Percentiles rank a stretch among this genome's conserved stretches.
These are phyloP conservation scores for Phymorhynchus buccinoides DNA, from an alignment of 1,140 invertebrate species.

Conservation along the genomic window DNA sequence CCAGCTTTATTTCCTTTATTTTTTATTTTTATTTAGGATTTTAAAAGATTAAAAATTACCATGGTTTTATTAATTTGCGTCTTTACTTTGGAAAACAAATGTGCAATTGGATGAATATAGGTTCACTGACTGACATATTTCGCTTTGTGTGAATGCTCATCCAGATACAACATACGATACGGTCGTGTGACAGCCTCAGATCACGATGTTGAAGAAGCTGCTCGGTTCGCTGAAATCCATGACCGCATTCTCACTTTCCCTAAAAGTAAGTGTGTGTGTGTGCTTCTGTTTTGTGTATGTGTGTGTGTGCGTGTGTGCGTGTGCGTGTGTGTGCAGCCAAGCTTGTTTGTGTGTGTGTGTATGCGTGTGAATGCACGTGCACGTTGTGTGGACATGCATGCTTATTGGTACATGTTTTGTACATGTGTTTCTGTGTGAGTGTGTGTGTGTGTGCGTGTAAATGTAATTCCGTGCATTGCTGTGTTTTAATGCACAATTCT, in stretches of 20 bases:
- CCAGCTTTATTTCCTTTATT: no score
- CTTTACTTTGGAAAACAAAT: no score
- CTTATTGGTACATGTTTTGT: neutral
- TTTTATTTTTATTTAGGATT: no score
- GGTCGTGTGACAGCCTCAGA: conserved; percentile 85
- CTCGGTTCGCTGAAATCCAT: conserved; percentile 94
- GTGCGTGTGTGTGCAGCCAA: neutral
- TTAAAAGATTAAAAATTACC: no score
- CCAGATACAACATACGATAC: conserved; percentile 95
- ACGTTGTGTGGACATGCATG: neutral
- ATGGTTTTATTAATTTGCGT: no score
- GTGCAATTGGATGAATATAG: no score
- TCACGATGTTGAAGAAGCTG: conserved; percentile 89
- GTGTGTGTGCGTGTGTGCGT: neutral
- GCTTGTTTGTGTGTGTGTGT: neutral
- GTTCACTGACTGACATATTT: no score
- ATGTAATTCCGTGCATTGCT: neutral
- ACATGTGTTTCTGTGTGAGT: neutral
- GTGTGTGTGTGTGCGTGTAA: neutral
- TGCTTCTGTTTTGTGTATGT: no score
- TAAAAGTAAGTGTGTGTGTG: conserved; percentile 76
- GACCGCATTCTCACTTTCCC: conserved; percentile 92
- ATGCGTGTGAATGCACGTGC: no score
- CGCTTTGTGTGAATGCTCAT: neutral
- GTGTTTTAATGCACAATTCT: neutral